Conservation (phyloP, 1,140 invertebrate species). For the Diachasma alloeum region DNA sequence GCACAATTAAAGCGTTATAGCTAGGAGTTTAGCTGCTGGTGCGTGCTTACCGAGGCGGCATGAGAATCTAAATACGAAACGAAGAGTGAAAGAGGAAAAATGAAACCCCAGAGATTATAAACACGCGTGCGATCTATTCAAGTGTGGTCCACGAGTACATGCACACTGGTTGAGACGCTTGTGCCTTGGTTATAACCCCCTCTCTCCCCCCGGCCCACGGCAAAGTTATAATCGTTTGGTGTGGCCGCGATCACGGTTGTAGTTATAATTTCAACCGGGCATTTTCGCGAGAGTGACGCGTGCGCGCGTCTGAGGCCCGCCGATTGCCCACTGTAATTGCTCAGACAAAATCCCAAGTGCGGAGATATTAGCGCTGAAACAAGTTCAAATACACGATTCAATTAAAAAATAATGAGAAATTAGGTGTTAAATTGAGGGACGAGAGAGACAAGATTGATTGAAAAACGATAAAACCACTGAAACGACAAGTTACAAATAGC, state of each 20-base stretch:
- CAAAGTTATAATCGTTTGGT: background rate
- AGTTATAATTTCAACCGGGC: background rate
- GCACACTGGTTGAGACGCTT: background rate
- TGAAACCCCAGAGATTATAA: background rate
- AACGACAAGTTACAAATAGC: background rate
- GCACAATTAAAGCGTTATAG: too few relatives aligned
- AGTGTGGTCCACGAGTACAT: background rate
- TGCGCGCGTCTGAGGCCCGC: background rate
- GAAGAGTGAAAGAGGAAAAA: background rate
- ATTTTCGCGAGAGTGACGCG: background rate
- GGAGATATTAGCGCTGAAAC: background rate
- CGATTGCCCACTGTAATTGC: background rate
- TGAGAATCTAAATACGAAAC: background rate
- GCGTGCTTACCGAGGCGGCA: background rate
- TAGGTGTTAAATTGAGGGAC: background rate
- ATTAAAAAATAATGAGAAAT: background rate
- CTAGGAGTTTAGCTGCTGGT: background rate
- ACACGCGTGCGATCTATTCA: background rate
- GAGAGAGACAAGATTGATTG: conserved; percentile 18
- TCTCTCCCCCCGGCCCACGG: background rate
- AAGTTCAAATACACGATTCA: background rate
- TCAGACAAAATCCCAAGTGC: background rate
- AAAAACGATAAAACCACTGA: background rate
- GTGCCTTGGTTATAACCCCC: background rate
- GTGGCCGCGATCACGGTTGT: background rate